Evolutionary conservation across 2,888 invertebrate genomes (phyloP).

Genomic region (Philereme vetulata): DNA sequence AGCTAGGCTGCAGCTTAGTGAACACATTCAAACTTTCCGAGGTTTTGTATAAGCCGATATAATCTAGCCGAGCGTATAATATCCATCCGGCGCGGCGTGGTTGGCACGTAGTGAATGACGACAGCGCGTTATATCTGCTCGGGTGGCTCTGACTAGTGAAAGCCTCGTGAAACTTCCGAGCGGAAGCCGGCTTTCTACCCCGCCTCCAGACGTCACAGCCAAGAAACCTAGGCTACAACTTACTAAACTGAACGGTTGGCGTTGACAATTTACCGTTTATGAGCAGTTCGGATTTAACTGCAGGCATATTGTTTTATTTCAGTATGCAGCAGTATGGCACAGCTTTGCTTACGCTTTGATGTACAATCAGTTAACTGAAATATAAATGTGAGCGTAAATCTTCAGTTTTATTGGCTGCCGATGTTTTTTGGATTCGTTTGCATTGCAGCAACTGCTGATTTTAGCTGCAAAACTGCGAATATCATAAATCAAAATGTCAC

Average conservation of each 20-base stretch:
- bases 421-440: neutral
- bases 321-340: conserved; percentile 7
- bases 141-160: conserved; percentile 60
- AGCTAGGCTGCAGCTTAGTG: conserved; percentile 18
- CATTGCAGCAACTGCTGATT: conserved; percentile 4
- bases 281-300: conserved; percentile 26
- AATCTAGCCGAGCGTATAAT: conserved; percentile 54
- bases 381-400: conserved; percentile 10
- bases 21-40: conserved; percentile 28
- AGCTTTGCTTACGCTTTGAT: conserved; percentile 7
- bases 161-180: conserved; percentile 78
- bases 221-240: conserved; percentile 57
- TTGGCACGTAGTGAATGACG: conserved; percentile 34
- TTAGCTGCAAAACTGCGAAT: conserved; percentile 12
- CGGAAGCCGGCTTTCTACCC: conserved; percentile 81
- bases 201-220: conserved; percentile 58
- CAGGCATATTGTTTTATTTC: conserved; percentile 24
- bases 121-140: conserved; percentile 57
- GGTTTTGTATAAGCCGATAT: conserved; percentile 46
- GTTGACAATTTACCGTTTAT: conserved; percentile 31
- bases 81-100: conserved; percentile 50
- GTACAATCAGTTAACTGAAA: conserved; percentile 9
- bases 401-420: conserved; percentile 8
- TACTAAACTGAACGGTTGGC: conserved; percentile 24
- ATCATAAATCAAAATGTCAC: conserved; percentile 27